Evolutionary conservation across 1,140 invertebrate species (phyloP), one percentile per base, ranked within the genome.

Genomic region (Drosophila pseudoobscura): DNA sequence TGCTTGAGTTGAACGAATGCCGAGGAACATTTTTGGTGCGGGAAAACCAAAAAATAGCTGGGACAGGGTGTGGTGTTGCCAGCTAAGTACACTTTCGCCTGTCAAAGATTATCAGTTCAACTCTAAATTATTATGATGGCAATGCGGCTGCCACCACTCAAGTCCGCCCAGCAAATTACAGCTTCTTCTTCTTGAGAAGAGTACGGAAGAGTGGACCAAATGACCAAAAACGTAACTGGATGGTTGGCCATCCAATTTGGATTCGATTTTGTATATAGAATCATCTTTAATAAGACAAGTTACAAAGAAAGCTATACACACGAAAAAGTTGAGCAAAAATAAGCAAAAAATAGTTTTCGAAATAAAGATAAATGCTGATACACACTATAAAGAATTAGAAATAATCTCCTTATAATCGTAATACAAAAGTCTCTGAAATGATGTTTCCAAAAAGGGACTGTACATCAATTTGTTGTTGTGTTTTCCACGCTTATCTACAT

Each of bases 391-490:
- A 5, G 29, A 31, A 9, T 31, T 8, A 8, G 20, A 20, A 2
- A 20, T 20, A 2, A 20, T 4, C 9, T 1, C 4, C 35, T 5
- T 4, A 11, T 13, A 39, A 13, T 39, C 35, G 9, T 39, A 4
- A 13, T 13, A 39, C 11, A 39, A 39, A 13, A 39, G 1, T 8
- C 9, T 39, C 11, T 39, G 3, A 3, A 11, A 39, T 3, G 11
- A 3, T 39, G 1, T 13, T 3, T 4, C 9, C 11, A 11, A 39
- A 39, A 1, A 3, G 70, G 75, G 53, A 69, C 22, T 79, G 57
- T 78, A 75, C 78, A 82, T 82, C 79, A 83, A 82, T 83, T 82
- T 82, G 61, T 60, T 71, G 79, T 83, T 82, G 61, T 66, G 75
- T 75, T 83, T 83, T 59, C 57, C 62, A 52, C 39, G 54, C 75